A percentile compares a stretch with the other conserved stretches of the same genome.
Evolutionary conservation across 2,888 invertebrate species (phyloP).

Genomic region (Aporophyla lueneburgensis): DNA sequence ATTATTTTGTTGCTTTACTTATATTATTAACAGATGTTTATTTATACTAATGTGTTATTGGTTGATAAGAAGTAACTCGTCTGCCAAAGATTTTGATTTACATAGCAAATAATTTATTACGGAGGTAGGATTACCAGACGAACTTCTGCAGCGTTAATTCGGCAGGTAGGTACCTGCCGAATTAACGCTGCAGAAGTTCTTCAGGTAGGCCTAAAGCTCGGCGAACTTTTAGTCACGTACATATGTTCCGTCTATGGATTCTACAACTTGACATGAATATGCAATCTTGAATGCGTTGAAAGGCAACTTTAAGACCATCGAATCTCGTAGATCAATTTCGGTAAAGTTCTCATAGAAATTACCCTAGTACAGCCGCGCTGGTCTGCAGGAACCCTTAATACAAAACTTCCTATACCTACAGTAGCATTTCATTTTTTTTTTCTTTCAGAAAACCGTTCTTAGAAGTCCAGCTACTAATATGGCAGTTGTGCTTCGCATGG

Average conservation of each 20-base stretch:
- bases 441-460: slow-evolving; percentile 78
- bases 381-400: too few species aligned
- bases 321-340: too few species aligned
- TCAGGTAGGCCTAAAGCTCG: not conserved
- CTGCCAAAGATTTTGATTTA: not conserved
- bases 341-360: too few species aligned
- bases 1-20: not conserved
- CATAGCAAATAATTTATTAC: not conserved
- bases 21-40: not conserved
- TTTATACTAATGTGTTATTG: too few species aligned
- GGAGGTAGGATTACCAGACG: too few species aligned
- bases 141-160: too few species aligned
- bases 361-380: too few species aligned
- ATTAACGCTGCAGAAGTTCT: not conserved
- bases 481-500: slow-evolving; percentile 79
- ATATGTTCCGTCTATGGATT: not conserved
- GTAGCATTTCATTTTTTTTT: not conserved
- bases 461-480: slow-evolving; percentile 78
- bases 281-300: not conserved
- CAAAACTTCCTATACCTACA: not conserved
- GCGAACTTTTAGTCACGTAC: not conserved
- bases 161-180: not conserved
- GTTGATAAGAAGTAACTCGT: not conserved
- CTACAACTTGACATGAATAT: not conserved
- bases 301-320: not conserved